A percentile compares a stretch with the other conserved stretches of the same genome.
phyloP scores from a whole-genome alignment of 2,113 vertebrate species.

The Phaethon lepturus region DNA sequence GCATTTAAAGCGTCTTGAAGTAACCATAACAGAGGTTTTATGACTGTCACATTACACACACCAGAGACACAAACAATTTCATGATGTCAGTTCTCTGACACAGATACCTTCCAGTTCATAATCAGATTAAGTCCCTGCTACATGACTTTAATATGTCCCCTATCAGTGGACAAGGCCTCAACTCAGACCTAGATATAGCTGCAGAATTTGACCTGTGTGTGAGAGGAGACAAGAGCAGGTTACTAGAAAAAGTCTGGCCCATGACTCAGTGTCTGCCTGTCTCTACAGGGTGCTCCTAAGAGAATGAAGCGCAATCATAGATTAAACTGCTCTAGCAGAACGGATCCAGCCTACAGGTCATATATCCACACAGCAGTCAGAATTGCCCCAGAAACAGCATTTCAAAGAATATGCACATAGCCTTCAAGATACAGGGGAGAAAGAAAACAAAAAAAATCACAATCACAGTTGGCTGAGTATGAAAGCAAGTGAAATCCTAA shows the following conservation, averaged over 20 bases:
- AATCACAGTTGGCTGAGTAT: neutral
- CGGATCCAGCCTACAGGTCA: neutral
- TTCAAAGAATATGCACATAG: neutral
- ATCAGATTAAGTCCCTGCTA: neutral
- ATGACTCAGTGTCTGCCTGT: neutral
- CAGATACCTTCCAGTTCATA: neutral
- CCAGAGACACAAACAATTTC: neutral
- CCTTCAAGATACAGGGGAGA: neutral
- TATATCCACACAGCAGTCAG: neutral
- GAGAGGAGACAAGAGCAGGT: neutral
- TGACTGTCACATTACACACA: neutral
- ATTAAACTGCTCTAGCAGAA: neutral
- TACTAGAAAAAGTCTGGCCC: neutral
- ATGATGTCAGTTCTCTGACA: neutral
- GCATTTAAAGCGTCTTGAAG: fast-evolving
- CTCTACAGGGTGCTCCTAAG: neutral
- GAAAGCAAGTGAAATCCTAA: neutral
- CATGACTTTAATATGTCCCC: neutral
- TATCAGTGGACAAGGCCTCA: neutral
- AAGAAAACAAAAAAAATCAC: neutral
- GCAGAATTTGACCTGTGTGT: neutral
- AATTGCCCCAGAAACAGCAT: neutral
- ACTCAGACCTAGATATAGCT: neutral
- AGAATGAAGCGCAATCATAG: neutral
- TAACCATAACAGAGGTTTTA: neutral